phyloP scores from a whole-genome alignment of 2,888 invertebrate species.

The Idaea biselata region DNA sequence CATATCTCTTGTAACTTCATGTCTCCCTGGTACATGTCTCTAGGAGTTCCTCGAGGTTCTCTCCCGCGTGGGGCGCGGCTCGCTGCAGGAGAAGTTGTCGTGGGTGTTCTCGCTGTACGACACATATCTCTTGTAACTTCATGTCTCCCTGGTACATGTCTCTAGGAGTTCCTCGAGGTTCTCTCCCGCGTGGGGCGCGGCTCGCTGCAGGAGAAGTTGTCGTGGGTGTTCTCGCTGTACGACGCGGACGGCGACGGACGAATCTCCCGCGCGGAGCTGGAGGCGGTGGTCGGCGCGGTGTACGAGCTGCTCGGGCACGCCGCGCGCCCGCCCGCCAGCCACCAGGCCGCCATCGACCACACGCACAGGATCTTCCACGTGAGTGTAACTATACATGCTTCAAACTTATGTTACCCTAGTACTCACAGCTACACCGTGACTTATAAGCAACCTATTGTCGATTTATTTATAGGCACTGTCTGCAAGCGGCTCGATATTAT shows the following conservation, averaged over 20 bases:
- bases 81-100: no score
- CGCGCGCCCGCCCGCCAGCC: slow-evolving; percentile 87
- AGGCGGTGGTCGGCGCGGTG: slow-evolving; percentile 85
- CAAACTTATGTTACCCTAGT: background rate
- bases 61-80: no score
- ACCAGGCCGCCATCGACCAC: slow-evolving; percentile 88
- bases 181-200: slow-evolving; percentile 92
- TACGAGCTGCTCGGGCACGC: slow-evolving; percentile 92
- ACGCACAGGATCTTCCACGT: slow-evolving; percentile 93
- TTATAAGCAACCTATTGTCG: no score
- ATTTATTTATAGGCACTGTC: no score
- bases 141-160: background rate
- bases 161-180: slow-evolving; percentile 90
- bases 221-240: slow-evolving; percentile 94
- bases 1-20: no score
- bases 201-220: slow-evolving; percentile 90
- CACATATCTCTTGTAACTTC: background rate
- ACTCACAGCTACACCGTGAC: background rate
- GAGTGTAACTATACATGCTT: slow-evolving; percentile 41
- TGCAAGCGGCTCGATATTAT: no score
- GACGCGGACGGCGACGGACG: slow-evolving; percentile 93
- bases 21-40: no score
- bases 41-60: no score
- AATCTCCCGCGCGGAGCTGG: slow-evolving; percentile 91
- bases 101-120: background rate